Evolutionary conservation across 1,140 invertebrate genomes (phyloP).

Genomic region (Asobara japonica): DNA sequence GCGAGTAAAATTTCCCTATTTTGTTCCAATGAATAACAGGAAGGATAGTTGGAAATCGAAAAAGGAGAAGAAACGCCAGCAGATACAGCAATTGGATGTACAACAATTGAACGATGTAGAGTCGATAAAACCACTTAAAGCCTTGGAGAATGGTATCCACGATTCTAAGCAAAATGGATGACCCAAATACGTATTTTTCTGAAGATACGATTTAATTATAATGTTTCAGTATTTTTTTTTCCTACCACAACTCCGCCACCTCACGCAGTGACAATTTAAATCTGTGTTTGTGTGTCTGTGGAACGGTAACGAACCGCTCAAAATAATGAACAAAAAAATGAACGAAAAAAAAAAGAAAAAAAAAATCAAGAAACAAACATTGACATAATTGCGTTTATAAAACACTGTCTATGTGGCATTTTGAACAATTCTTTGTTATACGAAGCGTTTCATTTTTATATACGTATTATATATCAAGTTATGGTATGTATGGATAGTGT

Average conservation of each 20-base stretch:
- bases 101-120: slow-evolving; percentile 48
- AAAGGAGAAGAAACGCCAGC: slow-evolving; percentile 43
- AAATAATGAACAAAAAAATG: background rate
- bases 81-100: slow-evolving; percentile 44
- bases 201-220: slow-evolving; percentile 30
- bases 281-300: background rate
- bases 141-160: slow-evolving; percentile 53
- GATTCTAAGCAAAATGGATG: slow-evolving; percentile 55
- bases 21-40: slow-evolving; percentile 29
- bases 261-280: background rate
- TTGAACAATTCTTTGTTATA: background rate
- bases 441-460: slow-evolving; percentile 4
- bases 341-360: background rate
- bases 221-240: slow-evolving; percentile 38
- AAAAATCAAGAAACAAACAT: background rate
- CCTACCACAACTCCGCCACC: slow-evolving; percentile 25
- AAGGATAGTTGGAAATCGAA: slow-evolving; percentile 41
- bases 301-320: background rate
- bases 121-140: slow-evolving; percentile 51
- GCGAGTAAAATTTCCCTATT: too few species aligned
- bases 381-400: too few species aligned
- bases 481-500: too few species aligned
- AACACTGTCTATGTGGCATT: background rate
- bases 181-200: background rate
- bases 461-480: background rate